Percentiles rank a stretch among this genome's conserved stretches.
phyloP scores from a whole-genome alignment of 2,888 invertebrate species.

The Chaetoderma sp. region DNA sequence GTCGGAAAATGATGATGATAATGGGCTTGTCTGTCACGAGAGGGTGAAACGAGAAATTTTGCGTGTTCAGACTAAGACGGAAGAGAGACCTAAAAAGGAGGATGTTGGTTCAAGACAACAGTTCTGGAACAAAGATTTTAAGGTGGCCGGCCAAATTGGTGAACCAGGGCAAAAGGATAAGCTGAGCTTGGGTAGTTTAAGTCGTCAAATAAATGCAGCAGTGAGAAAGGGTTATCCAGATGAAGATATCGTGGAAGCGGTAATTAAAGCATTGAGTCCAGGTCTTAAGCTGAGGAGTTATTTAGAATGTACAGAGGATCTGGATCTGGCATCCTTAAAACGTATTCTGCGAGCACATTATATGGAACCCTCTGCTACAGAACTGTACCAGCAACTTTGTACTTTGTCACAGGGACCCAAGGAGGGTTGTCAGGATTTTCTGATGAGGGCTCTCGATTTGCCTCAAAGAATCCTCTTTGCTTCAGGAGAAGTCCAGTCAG shows the following conservation, averaged over 20 bases:
- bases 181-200: neutral
- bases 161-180: neutral
- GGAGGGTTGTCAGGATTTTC: neutral
- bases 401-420: neutral
- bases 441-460: slow-evolving; percentile 1
- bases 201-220: neutral
- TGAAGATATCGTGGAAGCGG: neutral
- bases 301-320: slow-evolving; percentile 2
- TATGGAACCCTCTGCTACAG: neutral
- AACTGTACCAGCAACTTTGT: neutral
- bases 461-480: slow-evolving; percentile 7
- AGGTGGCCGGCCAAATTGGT: neutral
- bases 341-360: neutral
- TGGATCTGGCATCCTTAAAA: neutral
- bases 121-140: neutral
- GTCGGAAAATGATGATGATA: too few species aligned
- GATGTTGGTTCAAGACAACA: too few species aligned
- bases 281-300: neutral
- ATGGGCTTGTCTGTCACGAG: too few species aligned
- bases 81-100: too few species aligned
- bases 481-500: neutral
- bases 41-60: too few species aligned
- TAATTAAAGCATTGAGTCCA: neutral
- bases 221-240: neutral
- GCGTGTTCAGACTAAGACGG: too few species aligned